These are phyloP conservation scores for Ctenoplectra terminalis DNA, from an alignment of 1,140 invertebrate genomes.

Conservation along the genomic window DNA sequence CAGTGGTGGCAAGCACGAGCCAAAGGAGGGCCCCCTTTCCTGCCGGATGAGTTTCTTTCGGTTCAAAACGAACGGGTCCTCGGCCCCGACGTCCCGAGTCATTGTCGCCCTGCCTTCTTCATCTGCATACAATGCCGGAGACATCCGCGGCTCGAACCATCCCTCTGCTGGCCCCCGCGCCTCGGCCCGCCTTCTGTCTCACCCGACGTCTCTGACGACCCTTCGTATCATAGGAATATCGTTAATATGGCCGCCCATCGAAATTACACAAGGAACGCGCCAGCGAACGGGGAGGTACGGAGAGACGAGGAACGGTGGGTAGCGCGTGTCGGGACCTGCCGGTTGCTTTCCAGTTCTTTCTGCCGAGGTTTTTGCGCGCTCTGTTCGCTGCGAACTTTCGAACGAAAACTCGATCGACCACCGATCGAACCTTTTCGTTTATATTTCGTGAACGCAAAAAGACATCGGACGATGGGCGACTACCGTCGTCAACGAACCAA, in stretches of 20 bases:
- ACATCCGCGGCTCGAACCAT: slow-evolving; percentile 70
- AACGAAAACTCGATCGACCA: no score
- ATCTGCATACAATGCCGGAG: slow-evolving; percentile 82
- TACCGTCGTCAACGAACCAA: no score
- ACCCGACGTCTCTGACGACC: slow-evolving; percentile 8
- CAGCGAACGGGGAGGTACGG: slow-evolving; percentile 61
- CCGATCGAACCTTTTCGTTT: neutral
- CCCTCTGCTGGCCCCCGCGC: neutral
- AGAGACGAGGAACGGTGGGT: slow-evolving; percentile 39
- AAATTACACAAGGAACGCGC: slow-evolving; percentile 76
- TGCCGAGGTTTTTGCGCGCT: neutral
- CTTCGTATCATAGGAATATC: slow-evolving; percentile 75
- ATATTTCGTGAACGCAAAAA: neutral
- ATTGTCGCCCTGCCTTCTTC: slow-evolving; percentile 82
- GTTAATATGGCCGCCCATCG: slow-evolving; percentile 77
- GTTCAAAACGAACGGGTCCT: slow-evolving; percentile 69
- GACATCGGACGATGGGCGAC: no score
- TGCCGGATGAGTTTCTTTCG: slow-evolving; percentile 58
- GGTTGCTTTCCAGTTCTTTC: slow-evolving; percentile 1
- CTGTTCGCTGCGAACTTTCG: neutral
- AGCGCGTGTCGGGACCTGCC: slow-evolving; percentile 10
- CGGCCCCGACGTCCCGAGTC: slow-evolving; percentile 73
- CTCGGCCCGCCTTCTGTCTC: neutral
- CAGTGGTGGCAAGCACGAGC: slow-evolving; percentile 70
- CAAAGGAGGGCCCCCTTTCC: slow-evolving; percentile 64